These are phyloP conservation scores for Trematomus loennbergii DNA, from an alignment of 2,113 vertebrate species.

Conservation along the genomic window DNA sequence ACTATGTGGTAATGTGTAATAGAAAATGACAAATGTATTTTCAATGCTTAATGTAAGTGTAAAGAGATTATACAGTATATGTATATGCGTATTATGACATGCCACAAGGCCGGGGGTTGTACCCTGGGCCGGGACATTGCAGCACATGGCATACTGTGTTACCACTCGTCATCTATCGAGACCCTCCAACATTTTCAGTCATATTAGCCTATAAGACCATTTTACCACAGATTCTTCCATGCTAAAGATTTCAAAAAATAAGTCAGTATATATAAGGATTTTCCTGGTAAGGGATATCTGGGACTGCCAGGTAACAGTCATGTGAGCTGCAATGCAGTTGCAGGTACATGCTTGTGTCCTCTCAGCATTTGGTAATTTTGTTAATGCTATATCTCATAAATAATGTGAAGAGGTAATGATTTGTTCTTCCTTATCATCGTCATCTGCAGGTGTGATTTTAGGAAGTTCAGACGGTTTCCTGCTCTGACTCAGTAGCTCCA, in stretches of 20 bases:
- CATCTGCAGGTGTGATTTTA: slow-evolving; percentile 20
- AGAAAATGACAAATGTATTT: too few species aligned
- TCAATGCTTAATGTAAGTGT: too few species aligned
- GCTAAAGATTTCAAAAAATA: neutral
- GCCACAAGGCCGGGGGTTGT: too few species aligned
- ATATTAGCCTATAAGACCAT: too few species aligned
- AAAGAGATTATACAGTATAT: too few species aligned
- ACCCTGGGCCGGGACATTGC: too few species aligned
- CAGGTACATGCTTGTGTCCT: neutral
- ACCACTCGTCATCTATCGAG: too few species aligned
- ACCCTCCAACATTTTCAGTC: neutral
- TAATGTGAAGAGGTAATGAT: neutral
- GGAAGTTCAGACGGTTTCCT: slow-evolving; percentile 24
- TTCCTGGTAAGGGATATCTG: neutral
- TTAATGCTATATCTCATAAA: neutral
- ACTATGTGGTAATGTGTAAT: too few species aligned
- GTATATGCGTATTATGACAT: too few species aligned
- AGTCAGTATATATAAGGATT: neutral
- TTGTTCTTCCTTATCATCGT: neutral
- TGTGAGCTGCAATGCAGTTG: neutral
- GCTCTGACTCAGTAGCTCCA: slow-evolving; percentile 65
- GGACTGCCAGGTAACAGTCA: too few species aligned
- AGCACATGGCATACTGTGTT: too few species aligned
- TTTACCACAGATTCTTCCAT: neutral
- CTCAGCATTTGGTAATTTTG: neutral